Evolutionary conservation across 2,888 invertebrate species (phyloP).

Genomic region (Torymus aiolomorphi): DNA sequence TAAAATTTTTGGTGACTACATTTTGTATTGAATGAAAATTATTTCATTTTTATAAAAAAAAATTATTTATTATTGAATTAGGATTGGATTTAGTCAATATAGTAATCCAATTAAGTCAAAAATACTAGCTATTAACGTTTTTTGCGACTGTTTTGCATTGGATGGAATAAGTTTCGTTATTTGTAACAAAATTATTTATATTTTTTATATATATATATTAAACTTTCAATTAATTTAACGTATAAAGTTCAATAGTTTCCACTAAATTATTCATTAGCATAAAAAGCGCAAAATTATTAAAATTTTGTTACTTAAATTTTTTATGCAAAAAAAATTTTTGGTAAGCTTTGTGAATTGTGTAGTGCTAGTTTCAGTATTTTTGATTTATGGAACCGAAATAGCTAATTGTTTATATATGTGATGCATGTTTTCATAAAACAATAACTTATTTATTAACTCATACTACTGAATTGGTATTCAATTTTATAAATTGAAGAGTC

Average conservation of each 20-base stretch:
- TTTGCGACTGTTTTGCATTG: neutral
- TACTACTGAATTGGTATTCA: conserved; percentile 3
- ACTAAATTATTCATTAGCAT: too few species aligned
- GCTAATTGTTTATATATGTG: neutral
- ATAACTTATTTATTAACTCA: conserved; percentile 19
- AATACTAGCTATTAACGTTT: neutral
- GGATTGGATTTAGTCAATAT: conserved; percentile 11
- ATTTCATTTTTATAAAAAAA: neutral
- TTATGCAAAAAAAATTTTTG: neutral
- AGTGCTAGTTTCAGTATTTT: neutral
- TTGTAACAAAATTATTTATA: neutral
- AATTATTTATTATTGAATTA: conserved; percentile 20
- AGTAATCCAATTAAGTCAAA: conserved; percentile 4
- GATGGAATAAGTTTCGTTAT: neutral
- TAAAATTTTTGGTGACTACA: neutral
- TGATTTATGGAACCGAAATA: neutral
- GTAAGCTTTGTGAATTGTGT: too few species aligned
- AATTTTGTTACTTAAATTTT: too few species aligned
- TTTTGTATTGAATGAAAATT: neutral
- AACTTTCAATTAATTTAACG: too few species aligned
- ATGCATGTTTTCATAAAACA: neutral
- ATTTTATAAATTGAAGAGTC: conserved; percentile 14
- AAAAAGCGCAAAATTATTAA: too few species aligned
- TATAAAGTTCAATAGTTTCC: too few species aligned
- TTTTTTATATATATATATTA: neutral